Percentiles rank a stretch among this genome's conserved stretches.
Evolutionary conservation across 2,888 invertebrate species (phyloP).

Genomic region (Ophioninae sp.): DNA sequence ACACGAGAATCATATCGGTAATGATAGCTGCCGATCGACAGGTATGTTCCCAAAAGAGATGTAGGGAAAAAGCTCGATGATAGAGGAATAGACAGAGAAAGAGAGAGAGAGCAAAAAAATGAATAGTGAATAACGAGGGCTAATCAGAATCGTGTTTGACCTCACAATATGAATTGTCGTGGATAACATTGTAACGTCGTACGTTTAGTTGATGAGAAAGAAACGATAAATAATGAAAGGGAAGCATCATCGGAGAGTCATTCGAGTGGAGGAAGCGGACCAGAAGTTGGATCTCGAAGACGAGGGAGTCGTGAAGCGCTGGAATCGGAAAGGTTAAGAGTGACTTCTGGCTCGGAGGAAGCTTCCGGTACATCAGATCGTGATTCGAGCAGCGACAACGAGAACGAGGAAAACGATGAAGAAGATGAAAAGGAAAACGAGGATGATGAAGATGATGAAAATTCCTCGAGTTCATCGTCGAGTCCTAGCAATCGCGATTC

Average conservation of each 20-base stretch:
- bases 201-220: constrained; percentile 79
- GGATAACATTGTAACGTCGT: constrained; percentile 64
- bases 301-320: constrained; percentile 68
- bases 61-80: constrained; percentile 27
- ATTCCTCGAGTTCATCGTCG: constrained; percentile 48
- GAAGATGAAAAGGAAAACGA: constrained; percentile 32
- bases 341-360: constrained; percentile 62
- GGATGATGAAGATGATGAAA: constrained; percentile 3
- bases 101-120: constrained; percentile 14
- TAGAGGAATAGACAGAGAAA: constrained; percentile 15
- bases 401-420: constrained; percentile 7
- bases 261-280: constrained; percentile 72
- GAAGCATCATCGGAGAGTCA: constrained; percentile 77
- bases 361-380: constrained; percentile 63
- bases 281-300: constrained; percentile 72
- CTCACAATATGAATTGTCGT: constrained; percentile 53
- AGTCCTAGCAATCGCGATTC: constrained; percentile 67
- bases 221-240: constrained; percentile 78
- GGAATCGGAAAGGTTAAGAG: constrained; percentile 46
- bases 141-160: constrained; percentile 57
- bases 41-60: constrained; percentile 73
- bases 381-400: constrained; percentile 67
- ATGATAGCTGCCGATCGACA: constrained; percentile 77
- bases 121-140: constrained; percentile 24
- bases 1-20: constrained; percentile 78